phyloP scores from a whole-genome alignment of 2,888 invertebrate species.

The Pemphredon lugubris region DNA sequence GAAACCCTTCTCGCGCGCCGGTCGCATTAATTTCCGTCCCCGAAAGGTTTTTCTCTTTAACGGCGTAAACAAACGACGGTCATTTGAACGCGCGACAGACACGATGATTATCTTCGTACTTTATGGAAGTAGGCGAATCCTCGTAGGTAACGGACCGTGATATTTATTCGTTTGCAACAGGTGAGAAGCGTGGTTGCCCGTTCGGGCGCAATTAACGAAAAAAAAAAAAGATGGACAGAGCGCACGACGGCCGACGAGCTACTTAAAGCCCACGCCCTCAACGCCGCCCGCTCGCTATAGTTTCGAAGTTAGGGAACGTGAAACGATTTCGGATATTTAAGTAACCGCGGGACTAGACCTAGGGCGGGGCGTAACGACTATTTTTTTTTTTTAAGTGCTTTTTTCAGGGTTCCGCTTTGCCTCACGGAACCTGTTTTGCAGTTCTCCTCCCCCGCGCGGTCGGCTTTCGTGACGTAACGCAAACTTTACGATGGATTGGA shows the following conservation, averaged over 20 bases:
- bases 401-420: slow-evolving; percentile 33
- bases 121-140: slow-evolving; percentile 62
- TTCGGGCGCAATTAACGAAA: slow-evolving; percentile 56
- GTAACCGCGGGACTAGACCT: slow-evolving; percentile 46
- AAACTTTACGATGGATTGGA: slow-evolving; percentile 41
- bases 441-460: neutral
- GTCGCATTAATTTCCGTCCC: slow-evolving; percentile 42
- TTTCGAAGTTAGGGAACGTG: slow-evolving; percentile 32
- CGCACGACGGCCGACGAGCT: slow-evolving; percentile 34
- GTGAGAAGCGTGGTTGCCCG: slow-evolving; percentile 60
- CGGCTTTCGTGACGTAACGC: slow-evolving; percentile 26
- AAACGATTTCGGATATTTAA: slow-evolving; percentile 51
- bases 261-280: slow-evolving; percentile 54
- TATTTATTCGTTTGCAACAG: slow-evolving; percentile 67
- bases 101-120: slow-evolving; percentile 61
- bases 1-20: neutral
- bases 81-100: slow-evolving; percentile 45
- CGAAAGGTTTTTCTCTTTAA: slow-evolving; percentile 5
- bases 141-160: slow-evolving; percentile 47
- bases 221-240: slow-evolving; percentile 18
- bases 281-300: slow-evolving; percentile 18
- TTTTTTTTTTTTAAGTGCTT: slow-evolving; percentile 65
- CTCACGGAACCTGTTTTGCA: slow-evolving; percentile 29
- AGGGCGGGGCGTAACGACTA: slow-evolving; percentile 67
- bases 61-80: slow-evolving; percentile 40